These are phyloP conservation scores for Babyrousa celebensis DNA, from an alignment of 2,797 vertebrate species.

Conservation along the genomic window DNA sequence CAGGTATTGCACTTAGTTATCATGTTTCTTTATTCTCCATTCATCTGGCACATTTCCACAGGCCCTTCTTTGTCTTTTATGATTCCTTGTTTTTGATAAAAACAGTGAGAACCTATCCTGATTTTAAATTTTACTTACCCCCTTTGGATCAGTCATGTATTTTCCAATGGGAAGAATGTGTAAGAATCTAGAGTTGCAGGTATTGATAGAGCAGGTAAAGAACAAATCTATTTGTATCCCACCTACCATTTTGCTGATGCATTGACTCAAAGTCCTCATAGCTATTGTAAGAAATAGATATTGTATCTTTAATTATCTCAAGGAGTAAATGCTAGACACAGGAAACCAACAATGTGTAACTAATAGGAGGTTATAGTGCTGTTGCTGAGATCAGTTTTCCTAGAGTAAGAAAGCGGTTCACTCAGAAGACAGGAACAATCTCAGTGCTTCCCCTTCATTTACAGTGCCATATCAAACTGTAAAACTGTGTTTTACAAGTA, in stretches of 20 bases:
- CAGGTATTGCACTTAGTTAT: neutral
- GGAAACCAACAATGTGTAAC: neutral
- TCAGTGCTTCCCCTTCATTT: neutral
- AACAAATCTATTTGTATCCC: neutral
- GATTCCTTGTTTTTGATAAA: neutral
- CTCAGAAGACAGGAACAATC: neutral
- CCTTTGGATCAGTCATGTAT: neutral
- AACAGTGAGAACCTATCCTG: neutral
- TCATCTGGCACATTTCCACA: neutral
- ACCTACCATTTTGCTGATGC: neutral
- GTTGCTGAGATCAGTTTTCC: neutral
- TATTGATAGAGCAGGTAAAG: neutral
- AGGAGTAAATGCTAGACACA: conserved; percentile 9
- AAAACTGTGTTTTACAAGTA: neutral
- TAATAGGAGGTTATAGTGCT: neutral
- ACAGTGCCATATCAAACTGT: neutral
- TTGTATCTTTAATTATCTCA: conserved; percentile 20
- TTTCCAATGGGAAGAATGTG: neutral
- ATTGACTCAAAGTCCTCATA: neutral
- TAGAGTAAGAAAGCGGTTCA: neutral
- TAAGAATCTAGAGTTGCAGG: neutral
- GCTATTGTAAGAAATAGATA: neutral
- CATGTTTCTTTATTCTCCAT: neutral
- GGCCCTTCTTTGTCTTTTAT: neutral
- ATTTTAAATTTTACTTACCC: neutral